Conservation (phyloP, 2,888 invertebrate species). For the Dexiosoma caninum region DNA sequence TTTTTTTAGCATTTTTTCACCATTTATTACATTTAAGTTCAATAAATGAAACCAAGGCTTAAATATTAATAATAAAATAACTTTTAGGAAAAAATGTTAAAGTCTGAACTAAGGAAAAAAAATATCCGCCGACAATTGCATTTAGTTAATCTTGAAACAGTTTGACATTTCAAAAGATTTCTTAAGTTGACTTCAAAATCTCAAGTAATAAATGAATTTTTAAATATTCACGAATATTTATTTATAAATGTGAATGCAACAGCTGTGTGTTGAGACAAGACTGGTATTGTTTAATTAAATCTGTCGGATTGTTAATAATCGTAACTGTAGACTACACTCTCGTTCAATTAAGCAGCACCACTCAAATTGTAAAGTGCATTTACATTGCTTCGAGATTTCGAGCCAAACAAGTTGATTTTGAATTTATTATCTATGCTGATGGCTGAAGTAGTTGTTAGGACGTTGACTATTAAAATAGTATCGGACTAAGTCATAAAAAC, state of each 20-base stretch:
- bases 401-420: no score
- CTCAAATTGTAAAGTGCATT: no score
- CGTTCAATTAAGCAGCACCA: no score
- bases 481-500: no score
- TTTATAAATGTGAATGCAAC: background rate
- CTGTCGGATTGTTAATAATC: background rate
- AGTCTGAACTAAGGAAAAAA: slow-evolving; percentile 1
- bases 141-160: slow-evolving; percentile 58
- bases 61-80: slow-evolving; percentile 4
- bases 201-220: slow-evolving; percentile 14
- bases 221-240: background rate
- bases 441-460: no score
- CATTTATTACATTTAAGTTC: background rate
- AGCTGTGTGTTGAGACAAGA: background rate
- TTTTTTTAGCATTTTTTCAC: background rate
- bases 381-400: no score
- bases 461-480: no score
- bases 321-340: no score
- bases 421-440: no score
- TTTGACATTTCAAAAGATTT: slow-evolving; percentile 53
- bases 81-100: background rate
- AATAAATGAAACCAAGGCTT: background rate
- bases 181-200: slow-evolving; percentile 34
- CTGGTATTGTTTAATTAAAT: slow-evolving; percentile 28
- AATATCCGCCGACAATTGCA: slow-evolving; percentile 45